Base-by-base conservation (phyloP, 1,140 invertebrate species). In the Papilio dardanus region DNA sequence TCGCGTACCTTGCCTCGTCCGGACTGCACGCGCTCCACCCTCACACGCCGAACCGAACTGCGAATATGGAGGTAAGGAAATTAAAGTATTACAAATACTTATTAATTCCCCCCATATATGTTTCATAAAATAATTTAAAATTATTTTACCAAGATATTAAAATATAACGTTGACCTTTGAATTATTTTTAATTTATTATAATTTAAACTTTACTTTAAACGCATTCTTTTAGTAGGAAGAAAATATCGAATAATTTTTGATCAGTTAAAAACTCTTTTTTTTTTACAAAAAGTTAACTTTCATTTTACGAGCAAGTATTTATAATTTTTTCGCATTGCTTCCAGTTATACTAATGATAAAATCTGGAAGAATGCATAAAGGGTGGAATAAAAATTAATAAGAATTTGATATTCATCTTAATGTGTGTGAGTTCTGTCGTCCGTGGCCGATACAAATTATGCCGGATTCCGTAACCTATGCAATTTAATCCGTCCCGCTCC, bases 61-160 rank as follows among this genome's bases (percentile, higher is more conserved):
- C 24, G 62, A 80, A 79, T 40, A 87, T 87, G 86, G 84, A 84
- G 86, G 86, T 87, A 83, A 83, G 81, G 46, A 58, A 21, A 21
- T 31, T 71, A 69, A 66, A 65, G 40, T 65, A 28, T 65, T 62
- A 73, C 40, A 24, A 62, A 62, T 62, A 14, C 12, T 14, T 62
- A 30, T 62, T 62, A 7, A 46, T 28, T n/a, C n/a, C 24, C 4
- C 24, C 21, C 3, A 30, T 62, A 12, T 3, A 58, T 8, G 24
- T 62, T 30, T 14, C 1, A 14, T 4, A 6, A 28, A 28, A 62
- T 3, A 0, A 62, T 62, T 62, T 62, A 28, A 3, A 21, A 24
- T 54, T 24, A 54, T 4, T 62, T 62, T 5, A 62, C 2, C n/a
- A n/a, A 28, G 10, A 62, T 62, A 28, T 62, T 28, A 62, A n/a